Evolutionary conservation across 2,113 vertebrate genomes (phyloP), one percentile per base, ranked within the genome.

Genomic region (Bufo gargarizans): DNA sequence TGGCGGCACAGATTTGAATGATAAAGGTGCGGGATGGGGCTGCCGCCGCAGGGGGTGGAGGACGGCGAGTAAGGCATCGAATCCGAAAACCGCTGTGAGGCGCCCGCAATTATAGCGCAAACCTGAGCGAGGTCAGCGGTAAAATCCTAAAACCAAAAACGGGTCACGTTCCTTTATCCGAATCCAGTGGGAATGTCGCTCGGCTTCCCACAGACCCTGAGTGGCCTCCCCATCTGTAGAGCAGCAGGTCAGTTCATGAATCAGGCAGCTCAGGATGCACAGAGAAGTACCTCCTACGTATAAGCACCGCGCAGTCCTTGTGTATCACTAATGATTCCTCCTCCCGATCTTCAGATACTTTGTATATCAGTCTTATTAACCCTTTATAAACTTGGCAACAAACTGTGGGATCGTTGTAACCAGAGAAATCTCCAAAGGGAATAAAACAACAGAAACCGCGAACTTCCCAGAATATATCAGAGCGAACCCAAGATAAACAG

Each of bases 401-500:
- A 55, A 17, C 12, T 77, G 77, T 1, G 1, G 58, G 65, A 86
- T 84, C 50, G 69, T 58, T 67, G 61, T 43, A 13, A 6, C n/a
- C n/a, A 80, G 86, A 33, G 87, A 33, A 72, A 45, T 86, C 84
- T 76, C 56, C 2, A 14, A 3, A 16, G 86, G 20, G 45, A 67
- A 47, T 4, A 17, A 53, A 69, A 55, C 65, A 16, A 47, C 6
- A 19, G 53, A 22, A 71, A 20, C 49, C 19, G 20, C 78, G 45
- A 61, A 4, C 59, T 56, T 81, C 90, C 69, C 59, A 74, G 84
- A 86, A 86, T 50, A 33, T 72, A 33, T 72, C 90, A 55, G 67
- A 82, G 74, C 33, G 1, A 6, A 10, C 82, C 86, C 86, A 88
- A 88, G 82, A 61, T 50, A 88, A 82, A 82, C 86, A 87, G 14